phyloP scores from a whole-genome alignment of 2,797 vertebrate species.

The Thalassophryne amazonica region DNA sequence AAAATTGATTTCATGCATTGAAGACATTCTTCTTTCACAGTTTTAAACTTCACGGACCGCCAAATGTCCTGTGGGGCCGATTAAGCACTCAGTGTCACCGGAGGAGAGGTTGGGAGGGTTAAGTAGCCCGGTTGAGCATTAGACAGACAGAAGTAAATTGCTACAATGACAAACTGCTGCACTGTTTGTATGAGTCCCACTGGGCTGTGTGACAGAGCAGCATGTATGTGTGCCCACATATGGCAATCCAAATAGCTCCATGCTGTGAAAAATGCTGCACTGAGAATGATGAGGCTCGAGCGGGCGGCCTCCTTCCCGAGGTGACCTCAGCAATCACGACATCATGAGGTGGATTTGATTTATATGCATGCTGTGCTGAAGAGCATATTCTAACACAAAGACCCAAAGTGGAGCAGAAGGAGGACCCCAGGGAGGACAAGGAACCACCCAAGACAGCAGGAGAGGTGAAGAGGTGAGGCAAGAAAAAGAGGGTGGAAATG shows the following conservation, averaged over 20 bases:
- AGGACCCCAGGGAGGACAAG: constrained; percentile 5
- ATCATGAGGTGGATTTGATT: constrained; percentile 66
- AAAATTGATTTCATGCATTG: constrained; percentile 40
- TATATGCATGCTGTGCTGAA: constrained; percentile 52
- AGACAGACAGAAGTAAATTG: constrained; percentile 46
- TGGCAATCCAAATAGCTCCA: background rate
- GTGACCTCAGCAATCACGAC: constrained; percentile 69
- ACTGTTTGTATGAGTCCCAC: constrained; percentile 36
- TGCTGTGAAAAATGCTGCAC: constrained; percentile 11
- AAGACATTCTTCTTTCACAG: constrained; percentile 22
- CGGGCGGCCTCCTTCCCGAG: constrained; percentile 22
- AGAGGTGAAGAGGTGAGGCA: background rate
- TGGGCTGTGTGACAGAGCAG: constrained; percentile 29
- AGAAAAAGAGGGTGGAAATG: background rate
- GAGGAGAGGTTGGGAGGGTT: constrained; percentile 51
- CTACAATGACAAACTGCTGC: constrained; percentile 56
- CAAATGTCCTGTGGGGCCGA: constrained; percentile 36
- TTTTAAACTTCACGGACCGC: background rate
- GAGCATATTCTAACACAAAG: constrained; percentile 63
- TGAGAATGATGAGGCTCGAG: constrained; percentile 30
- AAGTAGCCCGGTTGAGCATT: constrained; percentile 44
- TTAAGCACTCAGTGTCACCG: constrained; percentile 67
- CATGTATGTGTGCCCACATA: background rate
- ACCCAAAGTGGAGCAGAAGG: constrained; percentile 24
- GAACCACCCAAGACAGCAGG: background rate